These are phyloP conservation scores for Holacanthella duospinosa DNA, from an alignment of 2,888 invertebrate species.

Conservation along the genomic window DNA sequence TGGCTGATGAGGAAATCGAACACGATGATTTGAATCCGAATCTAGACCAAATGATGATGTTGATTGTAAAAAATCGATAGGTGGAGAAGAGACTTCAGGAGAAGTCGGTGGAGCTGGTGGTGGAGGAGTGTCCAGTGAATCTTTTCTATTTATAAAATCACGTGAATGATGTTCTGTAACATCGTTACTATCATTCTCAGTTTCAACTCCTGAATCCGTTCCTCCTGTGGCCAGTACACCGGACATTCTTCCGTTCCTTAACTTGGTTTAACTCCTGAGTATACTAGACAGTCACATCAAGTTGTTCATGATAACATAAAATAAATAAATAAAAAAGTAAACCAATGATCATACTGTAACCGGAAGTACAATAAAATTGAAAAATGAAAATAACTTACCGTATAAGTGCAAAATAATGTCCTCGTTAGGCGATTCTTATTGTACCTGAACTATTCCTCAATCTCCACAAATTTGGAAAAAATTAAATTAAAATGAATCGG, in stretches of 20 bases:
- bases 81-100: neutral
- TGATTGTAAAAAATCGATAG: neutral
- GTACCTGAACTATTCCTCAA: no score
- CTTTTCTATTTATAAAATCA: neutral
- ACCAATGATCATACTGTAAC: no score
- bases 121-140: neutral
- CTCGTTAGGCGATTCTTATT: no score
- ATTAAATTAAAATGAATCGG: no score
- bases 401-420: no score
- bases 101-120: neutral
- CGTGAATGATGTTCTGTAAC: slow-evolving; percentile 10
- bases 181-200: slow-evolving; percentile 61
- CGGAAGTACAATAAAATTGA: no score
- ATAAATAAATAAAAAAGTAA: neutral
- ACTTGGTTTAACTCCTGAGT: no score
- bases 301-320: no score
- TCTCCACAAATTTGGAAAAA: no score
- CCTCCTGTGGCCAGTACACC: slow-evolving; percentile 21
- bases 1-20: neutral
- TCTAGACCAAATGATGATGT: neutral
- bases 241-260: neutral
- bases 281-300: no score
- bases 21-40: neutral
- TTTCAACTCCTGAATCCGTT: slow-evolving; percentile 59
- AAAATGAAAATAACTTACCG: no score